Evolutionary conservation across 2,797 vertebrate species (phyloP).

Genomic region (Ibycter americanus): DNA sequence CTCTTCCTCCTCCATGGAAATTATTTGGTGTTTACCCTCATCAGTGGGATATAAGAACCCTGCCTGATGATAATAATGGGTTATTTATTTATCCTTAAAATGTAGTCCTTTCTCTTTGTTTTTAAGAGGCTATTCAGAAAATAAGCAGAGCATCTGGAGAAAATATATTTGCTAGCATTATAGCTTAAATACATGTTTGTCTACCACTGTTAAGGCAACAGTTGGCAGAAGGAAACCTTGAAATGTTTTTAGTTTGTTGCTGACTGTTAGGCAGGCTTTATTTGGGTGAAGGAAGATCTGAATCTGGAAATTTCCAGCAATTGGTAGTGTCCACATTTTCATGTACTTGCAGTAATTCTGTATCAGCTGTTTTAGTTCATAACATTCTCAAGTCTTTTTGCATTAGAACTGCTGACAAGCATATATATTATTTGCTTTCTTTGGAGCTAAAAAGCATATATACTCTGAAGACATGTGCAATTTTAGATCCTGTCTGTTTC

Average conservation of each 20-base stretch:
- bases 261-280: neutral
- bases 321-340: neutral
- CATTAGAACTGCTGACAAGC: neutral
- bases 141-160: neutral
- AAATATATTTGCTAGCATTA: neutral
- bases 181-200: neutral
- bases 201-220: neutral
- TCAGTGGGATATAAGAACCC: neutral
- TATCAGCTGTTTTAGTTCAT: neutral
- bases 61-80: neutral
- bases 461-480: neutral
- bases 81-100: neutral
- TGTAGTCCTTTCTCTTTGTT: neutral
- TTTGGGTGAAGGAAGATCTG: neutral
- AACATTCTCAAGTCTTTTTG: neutral
- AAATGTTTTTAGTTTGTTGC: neutral
- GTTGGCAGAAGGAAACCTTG: neutral
- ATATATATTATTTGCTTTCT: neutral
- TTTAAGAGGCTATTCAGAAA: neutral
- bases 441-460: neutral
- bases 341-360: neutral
- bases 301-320: neutral
- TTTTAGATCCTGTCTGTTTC: neutral
- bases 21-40: neutral
- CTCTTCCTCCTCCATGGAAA: neutral